phyloP scores from a whole-genome alignment of 2,797 vertebrate species.

The Buceros bicornis region DNA sequence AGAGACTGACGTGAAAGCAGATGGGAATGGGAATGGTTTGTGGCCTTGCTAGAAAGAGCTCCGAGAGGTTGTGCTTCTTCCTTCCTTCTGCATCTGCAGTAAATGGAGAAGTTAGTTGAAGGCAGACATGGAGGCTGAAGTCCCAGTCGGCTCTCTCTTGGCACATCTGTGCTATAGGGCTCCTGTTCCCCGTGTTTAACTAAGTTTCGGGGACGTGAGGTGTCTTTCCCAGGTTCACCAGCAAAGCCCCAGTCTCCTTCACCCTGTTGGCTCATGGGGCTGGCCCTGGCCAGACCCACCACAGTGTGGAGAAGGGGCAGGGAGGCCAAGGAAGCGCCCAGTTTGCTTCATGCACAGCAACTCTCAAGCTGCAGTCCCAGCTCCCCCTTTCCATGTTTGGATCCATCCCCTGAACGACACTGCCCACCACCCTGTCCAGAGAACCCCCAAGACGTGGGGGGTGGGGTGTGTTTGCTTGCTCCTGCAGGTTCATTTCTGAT shows the following conservation, averaged over 20 bases:
- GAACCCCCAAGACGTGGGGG: not conserved
- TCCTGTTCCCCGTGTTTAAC: not conserved
- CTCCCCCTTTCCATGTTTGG: not conserved
- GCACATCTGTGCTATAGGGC: not conserved
- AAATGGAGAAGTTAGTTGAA: not conserved
- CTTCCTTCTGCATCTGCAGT: not conserved
- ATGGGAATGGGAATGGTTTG: not conserved
- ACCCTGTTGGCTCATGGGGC: rapidly evolving
- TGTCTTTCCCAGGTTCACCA: not conserved
- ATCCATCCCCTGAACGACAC: not conserved
- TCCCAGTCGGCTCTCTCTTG: not conserved
- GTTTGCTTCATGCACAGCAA: not conserved
- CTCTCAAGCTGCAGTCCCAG: not conserved
- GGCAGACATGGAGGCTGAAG: not conserved
- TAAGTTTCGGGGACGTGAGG: not conserved
- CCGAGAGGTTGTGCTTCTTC: not conserved
- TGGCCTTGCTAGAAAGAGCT: not conserved
- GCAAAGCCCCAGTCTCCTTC: not conserved
- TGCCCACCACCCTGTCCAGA: not conserved
- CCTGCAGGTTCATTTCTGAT: not conserved
- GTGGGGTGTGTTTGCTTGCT: not conserved
- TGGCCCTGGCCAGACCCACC: not conserved
- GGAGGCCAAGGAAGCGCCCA: rapidly evolving
- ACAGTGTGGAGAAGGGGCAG: not conserved
- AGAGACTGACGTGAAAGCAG: not conserved